These are phyloP conservation scores for Danionella dracula DNA, from an alignment of 2,797 vertebrate genomes.

Conservation along the genomic window DNA sequence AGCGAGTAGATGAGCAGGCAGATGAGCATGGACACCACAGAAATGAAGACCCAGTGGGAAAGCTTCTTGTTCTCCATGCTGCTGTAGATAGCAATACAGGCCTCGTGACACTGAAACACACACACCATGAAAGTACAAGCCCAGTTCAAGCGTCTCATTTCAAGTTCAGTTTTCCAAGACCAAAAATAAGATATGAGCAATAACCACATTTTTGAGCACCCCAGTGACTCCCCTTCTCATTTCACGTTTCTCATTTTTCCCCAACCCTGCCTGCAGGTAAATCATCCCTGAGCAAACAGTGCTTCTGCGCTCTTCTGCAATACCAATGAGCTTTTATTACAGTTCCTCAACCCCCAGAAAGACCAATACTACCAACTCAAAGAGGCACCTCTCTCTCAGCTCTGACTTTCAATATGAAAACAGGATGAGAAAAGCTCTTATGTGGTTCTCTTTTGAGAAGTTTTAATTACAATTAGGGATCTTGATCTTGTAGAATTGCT, in stretches of 20 bases:
- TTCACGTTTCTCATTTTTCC: constrained; percentile 27
- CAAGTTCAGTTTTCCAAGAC: not conserved
- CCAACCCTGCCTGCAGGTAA: constrained; percentile 49
- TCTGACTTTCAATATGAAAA: not conserved
- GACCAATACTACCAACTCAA: constrained; percentile 9
- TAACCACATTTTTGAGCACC: not conserved
- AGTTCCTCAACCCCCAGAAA: constrained; percentile 6
- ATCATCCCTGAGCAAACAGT: constrained; percentile 41
- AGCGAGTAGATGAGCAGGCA: constrained; percentile 91
- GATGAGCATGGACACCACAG: constrained; percentile 81
- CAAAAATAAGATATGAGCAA: not conserved
- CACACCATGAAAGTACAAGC: not conserved
- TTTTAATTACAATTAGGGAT: not conserved
- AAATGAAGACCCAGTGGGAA: constrained; percentile 82
- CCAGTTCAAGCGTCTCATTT: not conserved
- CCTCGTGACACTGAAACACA: constrained; percentile 84
- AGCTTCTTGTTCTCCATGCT: constrained; percentile 85
- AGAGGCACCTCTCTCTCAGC: not conserved
- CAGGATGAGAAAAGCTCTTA: constrained; percentile 1
- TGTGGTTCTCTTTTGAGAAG: not conserved
- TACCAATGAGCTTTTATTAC: constrained; percentile 30
- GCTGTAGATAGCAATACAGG: constrained; percentile 86
- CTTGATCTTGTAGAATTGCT: not conserved
- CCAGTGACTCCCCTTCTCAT: constrained; percentile 20
- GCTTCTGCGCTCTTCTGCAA: not conserved